Evolutionary conservation across 2,113 vertebrate genomes (phyloP).

Genomic region (Abramis brama): DNA sequence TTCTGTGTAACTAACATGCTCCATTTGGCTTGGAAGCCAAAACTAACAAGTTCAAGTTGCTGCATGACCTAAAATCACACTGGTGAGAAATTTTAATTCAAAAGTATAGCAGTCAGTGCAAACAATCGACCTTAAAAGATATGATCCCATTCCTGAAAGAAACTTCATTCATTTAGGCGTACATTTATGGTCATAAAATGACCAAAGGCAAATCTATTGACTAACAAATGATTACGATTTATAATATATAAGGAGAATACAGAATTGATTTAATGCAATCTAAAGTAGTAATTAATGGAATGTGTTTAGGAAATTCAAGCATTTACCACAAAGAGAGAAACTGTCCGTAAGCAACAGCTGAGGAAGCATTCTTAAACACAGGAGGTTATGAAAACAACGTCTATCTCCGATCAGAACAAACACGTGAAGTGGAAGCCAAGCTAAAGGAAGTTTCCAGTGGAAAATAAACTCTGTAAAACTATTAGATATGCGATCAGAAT

Average conservation of each 20-base stretch:
- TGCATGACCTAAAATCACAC: conserved; percentile 5
- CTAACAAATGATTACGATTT: background rate
- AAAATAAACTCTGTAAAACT: conserved; percentile 12
- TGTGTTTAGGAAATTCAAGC: conserved; percentile 38
- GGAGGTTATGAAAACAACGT: conserved; percentile 30
- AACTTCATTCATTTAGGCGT: background rate
- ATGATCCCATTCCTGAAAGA: background rate
- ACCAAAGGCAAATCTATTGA: conserved; percentile 4
- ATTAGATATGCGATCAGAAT: background rate
- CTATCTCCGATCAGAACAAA: conserved; percentile 22
- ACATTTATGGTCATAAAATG: conserved; percentile 2
- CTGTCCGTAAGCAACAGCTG: conserved; percentile 17
- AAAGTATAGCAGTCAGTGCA: background rate
- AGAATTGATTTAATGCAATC: background rate
- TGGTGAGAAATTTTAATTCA: background rate
- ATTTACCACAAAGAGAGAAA: conserved; percentile 31
- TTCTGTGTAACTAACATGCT: background rate
- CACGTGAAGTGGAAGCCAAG: conserved; percentile 6
- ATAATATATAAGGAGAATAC: background rate
- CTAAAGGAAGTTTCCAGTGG: conserved; percentile 13
- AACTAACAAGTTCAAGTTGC: background rate
- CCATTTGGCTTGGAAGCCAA: background rate
- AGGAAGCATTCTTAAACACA: conserved; percentile 34
- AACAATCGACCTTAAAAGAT: background rate
- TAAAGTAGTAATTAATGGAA: conserved; percentile 12